Percentiles rank a stretch among this genome's conserved stretches.
These are phyloP conservation scores for Euura lappo DNA, from an alignment of 1,140 invertebrate species.

Conservation along the genomic window DNA sequence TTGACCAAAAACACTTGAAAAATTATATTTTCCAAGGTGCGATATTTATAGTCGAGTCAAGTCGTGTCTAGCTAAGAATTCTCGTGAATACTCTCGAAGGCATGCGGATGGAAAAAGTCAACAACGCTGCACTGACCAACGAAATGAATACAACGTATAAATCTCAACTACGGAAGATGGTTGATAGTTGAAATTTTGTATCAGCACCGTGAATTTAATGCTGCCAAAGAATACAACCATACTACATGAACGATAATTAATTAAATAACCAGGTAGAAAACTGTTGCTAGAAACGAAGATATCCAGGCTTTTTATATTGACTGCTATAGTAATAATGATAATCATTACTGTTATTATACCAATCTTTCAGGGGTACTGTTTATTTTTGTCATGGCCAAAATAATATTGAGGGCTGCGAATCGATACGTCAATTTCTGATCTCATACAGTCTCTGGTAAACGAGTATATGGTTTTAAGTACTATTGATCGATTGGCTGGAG, in stretches of 20 bases:
- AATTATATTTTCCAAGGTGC: background rate
- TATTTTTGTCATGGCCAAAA: background rate
- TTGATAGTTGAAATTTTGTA: too few relatives aligned
- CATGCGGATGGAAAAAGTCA: too few relatives aligned
- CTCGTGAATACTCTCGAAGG: too few relatives aligned
- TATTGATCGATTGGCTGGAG: conserved; percentile 21
- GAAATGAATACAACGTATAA: too few relatives aligned
- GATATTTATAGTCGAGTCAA: conserved; percentile 3
- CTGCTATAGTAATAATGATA: background rate
- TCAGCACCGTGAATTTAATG: too few relatives aligned
- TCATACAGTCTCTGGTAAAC: background rate
- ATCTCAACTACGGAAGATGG: too few relatives aligned
- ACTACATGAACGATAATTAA: too few relatives aligned
- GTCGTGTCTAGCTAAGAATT: background rate
- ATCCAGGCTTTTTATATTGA: too few relatives aligned
- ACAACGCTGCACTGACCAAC: too few relatives aligned
- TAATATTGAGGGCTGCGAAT: background rate
- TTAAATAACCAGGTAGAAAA: too few relatives aligned
- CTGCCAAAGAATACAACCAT: too few relatives aligned
- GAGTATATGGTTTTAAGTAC: background rate
- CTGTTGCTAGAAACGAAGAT: too few relatives aligned
- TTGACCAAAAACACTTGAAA: background rate
- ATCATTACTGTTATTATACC: background rate
- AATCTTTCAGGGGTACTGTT: background rate
- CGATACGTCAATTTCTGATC: background rate